Evolutionary conservation across 1,140 invertebrate species (phyloP).

Genomic region (Hormaphis cornu): DNA sequence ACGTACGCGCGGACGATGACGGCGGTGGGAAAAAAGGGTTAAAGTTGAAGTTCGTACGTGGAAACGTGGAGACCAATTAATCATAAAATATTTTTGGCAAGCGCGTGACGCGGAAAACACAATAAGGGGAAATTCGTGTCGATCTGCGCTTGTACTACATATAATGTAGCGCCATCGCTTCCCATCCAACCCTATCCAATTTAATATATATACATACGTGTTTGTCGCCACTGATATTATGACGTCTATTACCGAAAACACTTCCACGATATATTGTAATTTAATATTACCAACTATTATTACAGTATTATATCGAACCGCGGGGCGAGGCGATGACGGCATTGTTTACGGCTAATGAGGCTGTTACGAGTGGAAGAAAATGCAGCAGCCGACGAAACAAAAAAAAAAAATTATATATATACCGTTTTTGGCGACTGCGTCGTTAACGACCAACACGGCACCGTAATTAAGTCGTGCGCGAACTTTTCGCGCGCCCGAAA

Average conservation of each 20-base stretch:
- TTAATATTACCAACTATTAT: slow-evolving; percentile 1
- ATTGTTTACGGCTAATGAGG: slow-evolving; percentile 2
- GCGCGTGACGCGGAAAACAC: slow-evolving; percentile 25
- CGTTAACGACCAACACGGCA: neutral
- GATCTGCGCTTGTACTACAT: no score
- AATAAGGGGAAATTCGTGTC: slow-evolving; percentile 27
- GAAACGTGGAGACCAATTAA: neutral
- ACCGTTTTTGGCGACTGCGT: neutral
- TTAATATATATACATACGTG: no score
- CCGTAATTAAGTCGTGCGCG: slow-evolving; percentile 5
- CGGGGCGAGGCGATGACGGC: neutral
- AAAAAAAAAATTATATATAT: neutral
- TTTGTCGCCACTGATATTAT: no score
- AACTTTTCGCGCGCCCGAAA: neutral
- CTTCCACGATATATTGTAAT: no score
- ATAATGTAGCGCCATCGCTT: no score
- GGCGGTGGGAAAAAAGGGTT: slow-evolving; percentile 15
- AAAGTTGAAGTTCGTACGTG: neutral
- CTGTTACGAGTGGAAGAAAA: neutral
- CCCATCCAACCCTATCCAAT: no score
- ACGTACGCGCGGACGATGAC: neutral
- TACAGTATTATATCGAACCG: neutral
- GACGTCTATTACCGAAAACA: neutral
- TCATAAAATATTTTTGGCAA: slow-evolving; percentile 30
- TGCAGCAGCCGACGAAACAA: neutral